Percentiles rank a stretch among this genome's conserved stretches.
These are phyloP conservation scores for Drosophila kambysellisi DNA, from an alignment of 2,888 invertebrate genomes.

Conservation along the genomic window DNA sequence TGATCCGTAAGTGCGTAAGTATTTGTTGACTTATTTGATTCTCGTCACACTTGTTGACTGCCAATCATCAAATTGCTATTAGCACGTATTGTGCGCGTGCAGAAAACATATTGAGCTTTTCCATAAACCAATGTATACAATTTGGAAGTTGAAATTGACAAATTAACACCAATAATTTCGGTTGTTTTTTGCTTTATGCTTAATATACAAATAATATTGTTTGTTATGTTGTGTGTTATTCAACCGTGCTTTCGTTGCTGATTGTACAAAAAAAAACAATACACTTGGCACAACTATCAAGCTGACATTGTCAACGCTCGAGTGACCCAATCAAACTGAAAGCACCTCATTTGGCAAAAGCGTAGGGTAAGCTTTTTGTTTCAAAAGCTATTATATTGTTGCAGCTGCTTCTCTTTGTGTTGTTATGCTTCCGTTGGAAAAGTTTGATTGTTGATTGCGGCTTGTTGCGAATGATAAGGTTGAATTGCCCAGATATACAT, in stretches of 20 bases:
- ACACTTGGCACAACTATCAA: background rate
- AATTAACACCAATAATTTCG: conserved; percentile 27
- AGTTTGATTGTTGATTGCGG: background rate
- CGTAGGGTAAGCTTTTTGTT: conserved; percentile 5
- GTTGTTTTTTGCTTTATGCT: conserved; percentile 9
- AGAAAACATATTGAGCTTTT: conserved; percentile 47
- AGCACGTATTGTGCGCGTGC: conserved; percentile 65
- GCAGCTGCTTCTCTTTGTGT: conserved; percentile 3
- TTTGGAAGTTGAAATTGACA: conserved; percentile 18
- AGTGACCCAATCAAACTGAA: conserved; percentile 13
- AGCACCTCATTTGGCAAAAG: background rate
- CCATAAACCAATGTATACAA: conserved; percentile 15
- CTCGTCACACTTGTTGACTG: conserved; percentile 63
- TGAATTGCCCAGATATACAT: conserved; percentile 2
- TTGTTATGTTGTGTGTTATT: conserved; percentile 9
- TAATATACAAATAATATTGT: background rate
- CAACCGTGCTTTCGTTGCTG: conserved; percentile 5
- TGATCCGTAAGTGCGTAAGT: conserved; percentile 3
- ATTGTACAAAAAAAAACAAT: background rate
- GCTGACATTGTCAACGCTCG: background rate
- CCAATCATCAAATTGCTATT: conserved; percentile 60
- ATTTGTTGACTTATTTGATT: conserved; percentile 27
- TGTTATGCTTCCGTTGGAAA: background rate
- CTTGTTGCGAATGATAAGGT: conserved; percentile 2
- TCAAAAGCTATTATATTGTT: conserved; percentile 8